Evolutionary conservation across 2,888 invertebrate genomes (phyloP).

Genomic region (Andrena marginata): DNA sequence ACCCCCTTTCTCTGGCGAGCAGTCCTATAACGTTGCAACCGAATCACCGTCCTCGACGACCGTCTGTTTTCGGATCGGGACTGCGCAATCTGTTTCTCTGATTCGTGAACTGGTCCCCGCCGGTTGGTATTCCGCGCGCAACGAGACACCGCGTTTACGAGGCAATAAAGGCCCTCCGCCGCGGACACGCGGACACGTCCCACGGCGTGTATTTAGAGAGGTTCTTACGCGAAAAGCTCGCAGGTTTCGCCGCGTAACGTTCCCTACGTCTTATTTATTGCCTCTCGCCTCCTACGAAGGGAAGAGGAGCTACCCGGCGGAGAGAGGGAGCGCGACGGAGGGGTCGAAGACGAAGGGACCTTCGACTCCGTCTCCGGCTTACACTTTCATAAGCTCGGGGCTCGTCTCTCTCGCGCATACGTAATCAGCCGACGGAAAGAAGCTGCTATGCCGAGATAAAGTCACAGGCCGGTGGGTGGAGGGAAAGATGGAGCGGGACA

Average conservation of each 20-base stretch:
- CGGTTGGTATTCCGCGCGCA: not conserved
- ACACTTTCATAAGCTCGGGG: constrained; percentile 78
- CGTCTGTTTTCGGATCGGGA: constrained; percentile 6
- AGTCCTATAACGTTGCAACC: not conserved
- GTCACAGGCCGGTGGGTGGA: constrained; percentile 63
- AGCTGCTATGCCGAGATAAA: constrained; percentile 77
- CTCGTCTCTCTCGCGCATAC: constrained; percentile 76
- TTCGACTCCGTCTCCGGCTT: constrained; percentile 73
- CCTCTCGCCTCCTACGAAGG: constrained; percentile 50
- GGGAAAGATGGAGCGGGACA: constrained; percentile 24
- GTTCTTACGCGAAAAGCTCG: constrained; percentile 52
- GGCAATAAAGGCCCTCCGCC: constrained; percentile 48
- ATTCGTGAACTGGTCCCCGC: constrained; percentile 14
- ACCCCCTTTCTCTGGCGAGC: not conserved
- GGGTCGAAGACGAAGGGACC: constrained; percentile 18
- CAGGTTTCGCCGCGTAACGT: constrained; percentile 57
- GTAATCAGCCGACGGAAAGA: constrained; percentile 78
- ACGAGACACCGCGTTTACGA: constrained; percentile 49
- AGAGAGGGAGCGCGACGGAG: constrained; percentile 35
- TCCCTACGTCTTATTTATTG: constrained; percentile 75
- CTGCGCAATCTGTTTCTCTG: constrained; percentile 6
- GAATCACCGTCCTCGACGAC: not conserved
- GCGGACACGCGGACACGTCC: constrained; percentile 22
- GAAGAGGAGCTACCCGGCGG: constrained; percentile 8
- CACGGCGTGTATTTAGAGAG: constrained; percentile 44